Evolutionary conservation across 2,113 vertebrate genomes (phyloP).

Genomic region (Pyrgilauda ruficollis): DNA sequence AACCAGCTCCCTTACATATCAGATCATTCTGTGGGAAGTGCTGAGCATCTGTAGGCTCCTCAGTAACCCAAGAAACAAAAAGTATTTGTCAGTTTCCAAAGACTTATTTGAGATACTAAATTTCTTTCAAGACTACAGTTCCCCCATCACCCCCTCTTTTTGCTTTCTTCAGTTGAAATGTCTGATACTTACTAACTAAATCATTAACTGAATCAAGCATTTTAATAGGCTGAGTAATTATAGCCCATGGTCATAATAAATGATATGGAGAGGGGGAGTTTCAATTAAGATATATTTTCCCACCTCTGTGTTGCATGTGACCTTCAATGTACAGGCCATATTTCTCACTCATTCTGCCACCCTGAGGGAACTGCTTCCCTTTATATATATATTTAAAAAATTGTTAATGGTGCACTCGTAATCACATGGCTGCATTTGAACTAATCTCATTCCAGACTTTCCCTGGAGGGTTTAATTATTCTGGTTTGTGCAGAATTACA

Average conservation of each 20-base stretch:
- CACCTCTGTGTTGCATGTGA: not conserved
- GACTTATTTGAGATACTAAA: not conserved
- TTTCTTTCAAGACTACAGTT: not conserved
- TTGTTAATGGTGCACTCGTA: constrained; percentile 1
- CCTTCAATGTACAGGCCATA: not conserved
- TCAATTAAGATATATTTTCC: constrained; percentile 35
- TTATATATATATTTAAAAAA: not conserved
- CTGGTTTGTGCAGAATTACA: not conserved
- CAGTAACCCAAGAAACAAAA: not conserved
- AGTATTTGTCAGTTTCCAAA: not conserved
- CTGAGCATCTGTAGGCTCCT: not conserved
- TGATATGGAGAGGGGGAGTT: not conserved
- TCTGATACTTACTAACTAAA: not conserved
- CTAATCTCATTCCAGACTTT: not conserved
- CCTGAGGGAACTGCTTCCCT: constrained; percentile 2
- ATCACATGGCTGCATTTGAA: constrained; percentile 15
- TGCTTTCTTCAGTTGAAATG: not conserved
- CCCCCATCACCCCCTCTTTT: not conserved
- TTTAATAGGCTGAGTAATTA: constrained; percentile 39
- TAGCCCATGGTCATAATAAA: constrained; percentile 35
- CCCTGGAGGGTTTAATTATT: constrained; percentile 39
- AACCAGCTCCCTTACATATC: not conserved
- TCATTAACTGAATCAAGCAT: constrained; percentile 12
- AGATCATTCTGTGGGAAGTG: not conserved
- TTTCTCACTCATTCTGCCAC: not conserved